Evolutionary conservation across 2,113 vertebrate genomes (phyloP).

Genomic region (Lipophrys pholis): DNA sequence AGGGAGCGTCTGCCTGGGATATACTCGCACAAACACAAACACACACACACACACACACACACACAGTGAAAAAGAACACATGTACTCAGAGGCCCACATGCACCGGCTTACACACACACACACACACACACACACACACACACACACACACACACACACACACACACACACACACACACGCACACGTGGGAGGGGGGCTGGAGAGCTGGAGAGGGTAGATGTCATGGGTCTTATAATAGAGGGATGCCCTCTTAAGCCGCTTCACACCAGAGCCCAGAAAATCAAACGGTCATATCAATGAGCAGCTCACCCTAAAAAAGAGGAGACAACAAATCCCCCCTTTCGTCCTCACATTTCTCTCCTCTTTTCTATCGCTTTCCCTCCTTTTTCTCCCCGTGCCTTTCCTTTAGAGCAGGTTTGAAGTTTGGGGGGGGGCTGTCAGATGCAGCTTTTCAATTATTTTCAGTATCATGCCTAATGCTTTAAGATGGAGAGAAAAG

Average conservation of each 20-base stretch:
- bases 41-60: slow-evolving; percentile 10
- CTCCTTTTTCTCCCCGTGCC: slow-evolving; percentile 26
- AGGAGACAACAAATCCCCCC: slow-evolving; percentile 5
- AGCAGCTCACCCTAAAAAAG: slow-evolving; percentile 33
- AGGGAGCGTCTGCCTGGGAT: slow-evolving; percentile 59
- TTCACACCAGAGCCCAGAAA: slow-evolving; percentile 71
- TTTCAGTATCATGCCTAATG: slow-evolving; percentile 54
- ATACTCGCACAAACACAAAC: not conserved
- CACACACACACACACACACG: not conserved
- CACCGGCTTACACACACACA: slow-evolving; percentile 34
- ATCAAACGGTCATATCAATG: slow-evolving; percentile 82
- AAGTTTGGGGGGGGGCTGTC: slow-evolving; percentile 35
- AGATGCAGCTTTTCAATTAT: slow-evolving; percentile 64
- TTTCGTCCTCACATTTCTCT: slow-evolving; percentile 40
- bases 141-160: slow-evolving; percentile 18
- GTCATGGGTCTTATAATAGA: slow-evolving; percentile 73
- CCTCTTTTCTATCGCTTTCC: slow-evolving; percentile 33
- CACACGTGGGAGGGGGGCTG: too few relatives aligned
- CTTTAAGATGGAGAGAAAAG: slow-evolving; percentile 37
- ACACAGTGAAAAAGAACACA: slow-evolving; percentile 38
- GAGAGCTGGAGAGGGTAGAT: slow-evolving; percentile 66
- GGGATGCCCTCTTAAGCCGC: slow-evolving; percentile 76
- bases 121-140: not conserved
- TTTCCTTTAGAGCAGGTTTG: slow-evolving; percentile 61
- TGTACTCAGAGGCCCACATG: slow-evolving; percentile 40